Evolutionary conservation across 2,113 vertebrate genomes (phyloP), one percentile per base, ranked within the genome.

Genomic region (Daubentonia madagascariensis): DNA sequence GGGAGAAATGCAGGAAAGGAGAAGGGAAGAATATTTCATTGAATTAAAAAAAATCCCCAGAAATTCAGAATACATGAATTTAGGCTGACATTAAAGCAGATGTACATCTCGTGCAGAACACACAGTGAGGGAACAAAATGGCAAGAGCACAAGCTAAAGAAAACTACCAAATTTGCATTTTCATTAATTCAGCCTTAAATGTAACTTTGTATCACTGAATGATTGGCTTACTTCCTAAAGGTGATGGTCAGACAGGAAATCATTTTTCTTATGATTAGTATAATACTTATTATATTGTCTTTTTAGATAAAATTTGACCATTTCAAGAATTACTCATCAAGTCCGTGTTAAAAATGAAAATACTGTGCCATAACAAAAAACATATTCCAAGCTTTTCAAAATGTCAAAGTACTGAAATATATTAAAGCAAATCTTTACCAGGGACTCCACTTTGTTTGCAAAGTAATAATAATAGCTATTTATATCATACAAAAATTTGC

Each of bases 11-110:
- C 54, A 63, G 32, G 25, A 76, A 78, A 80, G 37, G 37, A 83
- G n/a, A 78, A 86, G 86, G 50, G 37, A 94, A 79, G 8, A 63
- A 37, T 88, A 90, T 84, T 96, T 96, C 70, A 86, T 57, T 91
- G 52, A 93, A 96, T 97, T 89, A 61, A 68, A 95, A 96, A 75
- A 91, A 84, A 70, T 37, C 61, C 59, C 86, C 75, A 97, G 70
- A 65, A 95, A 89, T 92, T 93, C 45, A 61, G 81, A 96, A 88
- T 83, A 85, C 79, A 73, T 95, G 95, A 70, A 85, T 95, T 96
- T 83, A 89, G 92, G 81, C 78, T 98, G 97, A 97, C 98, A 96
- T 98, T 96, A 98, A 98, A 98, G 95, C 97, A 98, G 96, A 97
- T 97, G 96, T 25, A 95, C 84, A 81, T 94, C 70, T 95, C 79